Conservation (phyloP, 2,113 vertebrate species). For the Halichoeres trimaculatus region DNA sequence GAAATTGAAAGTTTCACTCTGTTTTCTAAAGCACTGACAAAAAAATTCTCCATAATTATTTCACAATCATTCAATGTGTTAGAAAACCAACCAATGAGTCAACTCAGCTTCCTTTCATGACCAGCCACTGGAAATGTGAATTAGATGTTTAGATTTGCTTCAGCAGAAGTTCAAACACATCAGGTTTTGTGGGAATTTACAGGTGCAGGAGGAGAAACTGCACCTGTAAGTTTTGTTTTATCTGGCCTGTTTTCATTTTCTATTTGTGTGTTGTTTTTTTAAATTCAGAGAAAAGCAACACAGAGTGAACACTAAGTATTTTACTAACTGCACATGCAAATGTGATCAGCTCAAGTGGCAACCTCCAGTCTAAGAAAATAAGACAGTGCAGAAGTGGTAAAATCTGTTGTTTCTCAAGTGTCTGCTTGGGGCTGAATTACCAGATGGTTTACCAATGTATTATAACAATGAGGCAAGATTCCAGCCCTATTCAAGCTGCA, state of each 20-base stretch:
- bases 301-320: neutral
- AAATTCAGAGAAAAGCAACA: neutral
- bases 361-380: no score
- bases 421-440: no score
- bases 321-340: no score
- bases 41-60: neutral
- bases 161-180: constrained; percentile 23
- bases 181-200: constrained; percentile 8
- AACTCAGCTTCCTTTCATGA: neutral
- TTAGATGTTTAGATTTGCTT: constrained; percentile 35
- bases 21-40: neutral
- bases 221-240: neutral
- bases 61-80: constrained; percentile 11
- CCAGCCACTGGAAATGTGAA: constrained; percentile 1
- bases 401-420: no score
- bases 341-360: no score
- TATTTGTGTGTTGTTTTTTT: neutral
- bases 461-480: no score
- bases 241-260: neutral
- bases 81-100: constrained; percentile 16
- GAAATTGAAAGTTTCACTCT: neutral
- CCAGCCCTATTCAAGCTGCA: no score
- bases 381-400: no score
- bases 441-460: no score
- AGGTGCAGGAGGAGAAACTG: constrained; percentile 1